phyloP scores from a whole-genome alignment of 2,113 vertebrate species.

The Tachysurus fulvidraco region DNA sequence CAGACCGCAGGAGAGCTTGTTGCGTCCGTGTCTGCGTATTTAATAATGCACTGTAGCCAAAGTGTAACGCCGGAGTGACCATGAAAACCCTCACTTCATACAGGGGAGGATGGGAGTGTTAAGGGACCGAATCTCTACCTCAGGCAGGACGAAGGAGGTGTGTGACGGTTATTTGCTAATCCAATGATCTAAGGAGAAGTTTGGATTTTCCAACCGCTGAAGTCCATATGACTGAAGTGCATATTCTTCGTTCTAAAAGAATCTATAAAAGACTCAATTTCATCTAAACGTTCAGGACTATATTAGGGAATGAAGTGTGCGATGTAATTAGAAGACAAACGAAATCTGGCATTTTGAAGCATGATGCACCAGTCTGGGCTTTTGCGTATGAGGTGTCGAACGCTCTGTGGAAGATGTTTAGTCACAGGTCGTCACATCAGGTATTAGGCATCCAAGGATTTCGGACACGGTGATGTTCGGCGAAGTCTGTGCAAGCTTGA shows the following conservation, averaged over 20 bases:
- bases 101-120: neutral
- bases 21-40: constrained; percentile 11
- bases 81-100: neutral
- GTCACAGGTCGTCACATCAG: no score
- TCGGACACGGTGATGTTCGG: no score
- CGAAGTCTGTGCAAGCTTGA: no score
- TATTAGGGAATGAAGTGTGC: neutral
- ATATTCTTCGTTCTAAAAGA: neutral
- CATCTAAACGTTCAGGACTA: neutral
- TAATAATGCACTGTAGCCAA: neutral
- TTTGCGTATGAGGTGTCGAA: neutral
- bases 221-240: neutral
- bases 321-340: neutral
- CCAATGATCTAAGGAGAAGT: no score
- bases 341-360: neutral
- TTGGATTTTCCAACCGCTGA: neutral
- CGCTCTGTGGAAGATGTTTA: no score
- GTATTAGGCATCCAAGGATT: no score
- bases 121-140: neutral
- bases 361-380: neutral
- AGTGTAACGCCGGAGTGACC: neutral
- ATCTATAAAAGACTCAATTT: neutral
- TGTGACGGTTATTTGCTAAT: neutral
- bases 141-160: neutral
- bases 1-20: constrained; percentile 12